phyloP scores from a whole-genome alignment of 2,888 invertebrate genomes.

The Drosophila parthenogenetica region DNA sequence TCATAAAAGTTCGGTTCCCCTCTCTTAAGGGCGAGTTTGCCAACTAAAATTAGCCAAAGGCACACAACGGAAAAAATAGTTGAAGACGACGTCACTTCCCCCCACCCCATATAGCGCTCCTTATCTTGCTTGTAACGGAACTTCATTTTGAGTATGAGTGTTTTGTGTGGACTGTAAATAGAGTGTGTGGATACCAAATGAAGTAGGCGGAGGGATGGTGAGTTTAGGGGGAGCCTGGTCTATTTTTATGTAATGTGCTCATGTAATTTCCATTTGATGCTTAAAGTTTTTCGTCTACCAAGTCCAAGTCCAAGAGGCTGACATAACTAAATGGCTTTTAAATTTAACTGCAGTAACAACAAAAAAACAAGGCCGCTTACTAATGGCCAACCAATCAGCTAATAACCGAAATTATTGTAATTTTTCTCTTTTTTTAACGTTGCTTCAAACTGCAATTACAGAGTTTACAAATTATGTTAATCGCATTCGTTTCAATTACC shows the following conservation, averaged over 20 bases:
- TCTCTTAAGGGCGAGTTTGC: constrained; percentile 40
- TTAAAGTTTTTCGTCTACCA: constrained; percentile 33
- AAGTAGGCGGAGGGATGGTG: not conserved
- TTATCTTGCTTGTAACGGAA: constrained; percentile 18
- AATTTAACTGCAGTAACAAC: constrained; percentile 25
- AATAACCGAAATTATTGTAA: constrained; percentile 75
- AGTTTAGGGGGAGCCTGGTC: constrained; percentile 7
- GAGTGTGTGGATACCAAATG: not conserved
- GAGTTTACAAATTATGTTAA: constrained; percentile 79
- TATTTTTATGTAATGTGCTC: constrained; percentile 54
- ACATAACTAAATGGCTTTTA: constrained; percentile 60
- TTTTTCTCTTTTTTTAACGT: constrained; percentile 34
- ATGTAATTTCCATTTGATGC: constrained; percentile 45
- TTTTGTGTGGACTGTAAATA: not conserved
- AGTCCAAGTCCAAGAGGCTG: constrained; percentile 28
- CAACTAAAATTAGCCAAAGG: constrained; percentile 60
- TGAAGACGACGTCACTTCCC: constrained; percentile 45
- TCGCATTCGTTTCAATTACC: constrained; percentile 82
- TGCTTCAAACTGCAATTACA: constrained; percentile 19
- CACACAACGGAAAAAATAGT: constrained; percentile 42
- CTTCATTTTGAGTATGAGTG: constrained; percentile 17
- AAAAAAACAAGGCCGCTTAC: constrained; percentile 41
- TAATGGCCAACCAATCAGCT: constrained; percentile 72
- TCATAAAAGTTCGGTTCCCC: not conserved
- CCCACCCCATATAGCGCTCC: not conserved